Conservation (phyloP, 2,797 vertebrate genomes). For the Sylvilagus floridanus region DNA sequence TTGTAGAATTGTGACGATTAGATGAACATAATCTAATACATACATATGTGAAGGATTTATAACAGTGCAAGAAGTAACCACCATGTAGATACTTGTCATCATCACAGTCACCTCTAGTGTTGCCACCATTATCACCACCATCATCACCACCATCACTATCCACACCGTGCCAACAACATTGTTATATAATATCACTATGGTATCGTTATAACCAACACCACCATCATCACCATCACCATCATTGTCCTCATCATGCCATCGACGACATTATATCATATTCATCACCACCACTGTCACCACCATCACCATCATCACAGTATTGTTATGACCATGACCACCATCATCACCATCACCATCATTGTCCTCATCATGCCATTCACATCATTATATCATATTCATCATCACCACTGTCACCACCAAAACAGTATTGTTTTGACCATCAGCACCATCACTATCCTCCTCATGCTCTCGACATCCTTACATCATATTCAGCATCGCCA, state of each 20-base stretch:
- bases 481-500: neutral
- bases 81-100: neutral
- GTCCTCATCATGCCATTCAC: rapidly evolving
- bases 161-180: rapidly evolving
- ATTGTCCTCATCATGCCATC: neutral
- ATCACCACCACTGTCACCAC: neutral
- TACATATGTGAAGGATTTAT: neutral
- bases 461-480: no score
- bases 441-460: neutral
- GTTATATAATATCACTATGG: neutral
- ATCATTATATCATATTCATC: no score
- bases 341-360: neutral
- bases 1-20: neutral
- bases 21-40: neutral
- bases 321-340: neutral
- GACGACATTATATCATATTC: rapidly evolving
- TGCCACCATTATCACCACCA: rapidly evolving
- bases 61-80: neutral
- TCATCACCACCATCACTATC: rapidly evolving
- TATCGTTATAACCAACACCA: rapidly evolving
- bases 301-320: neutral
- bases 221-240: neutral
- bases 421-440: no score
- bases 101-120: rapidly evolving
- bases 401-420: neutral